These are phyloP conservation scores for Ptilodon capucinus DNA, from an alignment of 2,888 invertebrate genomes.

Conservation along the genomic window DNA sequence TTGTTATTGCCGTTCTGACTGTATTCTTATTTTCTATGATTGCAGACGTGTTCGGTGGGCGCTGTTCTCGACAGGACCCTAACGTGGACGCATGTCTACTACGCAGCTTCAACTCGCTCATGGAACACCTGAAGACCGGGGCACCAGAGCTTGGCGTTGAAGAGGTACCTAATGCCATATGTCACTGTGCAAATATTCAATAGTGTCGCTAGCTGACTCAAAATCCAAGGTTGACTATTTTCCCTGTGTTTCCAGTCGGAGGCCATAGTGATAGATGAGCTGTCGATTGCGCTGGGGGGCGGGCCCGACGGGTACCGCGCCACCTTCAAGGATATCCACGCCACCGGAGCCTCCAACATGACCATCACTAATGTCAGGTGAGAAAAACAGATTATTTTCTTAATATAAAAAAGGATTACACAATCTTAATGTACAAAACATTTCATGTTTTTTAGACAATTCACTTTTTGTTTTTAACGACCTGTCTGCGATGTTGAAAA, in stretches of 20 bases:
- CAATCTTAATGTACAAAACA: no score
- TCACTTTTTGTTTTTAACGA: no score
- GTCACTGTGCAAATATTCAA: no score
- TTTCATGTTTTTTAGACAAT: no score
- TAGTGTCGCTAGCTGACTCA: no score
- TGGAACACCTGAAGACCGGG: conserved; percentile 87
- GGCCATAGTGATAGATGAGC: conserved; percentile 91
- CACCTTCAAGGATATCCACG: conserved; percentile 90
- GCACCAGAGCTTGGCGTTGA: conserved; percentile 88
- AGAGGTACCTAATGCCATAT: conserved; percentile 68
- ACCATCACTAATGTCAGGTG: conserved; percentile 91
- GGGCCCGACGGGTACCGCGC: conserved; percentile 93
- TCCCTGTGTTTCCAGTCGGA: conserved; percentile 82
- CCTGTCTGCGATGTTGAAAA: no score
- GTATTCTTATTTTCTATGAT: no score
- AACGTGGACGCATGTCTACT: conserved; percentile 88
- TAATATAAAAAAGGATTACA: no score
- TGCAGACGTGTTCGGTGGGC: conserved; percentile 88
- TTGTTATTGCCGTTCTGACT: no score
- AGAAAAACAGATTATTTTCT: conserved; percentile 25
- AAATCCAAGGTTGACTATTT: neutral
- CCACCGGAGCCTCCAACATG: conserved; percentile 91
- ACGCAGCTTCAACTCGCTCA: conserved; percentile 88
- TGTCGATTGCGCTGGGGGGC: conserved; percentile 89
- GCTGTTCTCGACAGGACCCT: conserved; percentile 87